Conservation (phyloP, 2,888 invertebrate genomes). For the Dexiosoma caninum region DNA sequence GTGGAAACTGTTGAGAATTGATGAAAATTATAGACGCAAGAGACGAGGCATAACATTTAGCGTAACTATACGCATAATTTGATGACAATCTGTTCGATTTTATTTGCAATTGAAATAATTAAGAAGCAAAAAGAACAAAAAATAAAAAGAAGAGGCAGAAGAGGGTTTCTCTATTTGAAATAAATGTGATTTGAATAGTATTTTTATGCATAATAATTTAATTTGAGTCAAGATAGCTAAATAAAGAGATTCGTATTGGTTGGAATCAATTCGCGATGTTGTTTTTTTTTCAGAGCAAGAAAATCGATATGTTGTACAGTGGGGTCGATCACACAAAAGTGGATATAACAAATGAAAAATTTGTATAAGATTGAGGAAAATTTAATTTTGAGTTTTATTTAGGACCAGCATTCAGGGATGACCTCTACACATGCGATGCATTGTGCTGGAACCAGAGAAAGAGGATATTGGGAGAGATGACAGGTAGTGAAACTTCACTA, state of each 20-base stretch:
- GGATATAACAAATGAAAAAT: too few species aligned
- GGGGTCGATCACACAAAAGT: not conserved
- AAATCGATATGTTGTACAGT: slow-evolving; percentile 2
- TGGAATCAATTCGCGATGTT: slow-evolving; percentile 32
- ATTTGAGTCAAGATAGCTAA: slow-evolving; percentile 10
- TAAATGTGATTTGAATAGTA: slow-evolving; percentile 56
- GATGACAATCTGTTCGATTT: slow-evolving; percentile 64
- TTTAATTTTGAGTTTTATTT: too few species aligned
- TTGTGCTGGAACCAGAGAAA: too few species aligned
- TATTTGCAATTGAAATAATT: slow-evolving; percentile 34
- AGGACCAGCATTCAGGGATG: too few species aligned
- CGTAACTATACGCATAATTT: slow-evolving; percentile 64
- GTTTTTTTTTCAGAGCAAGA: not conserved
- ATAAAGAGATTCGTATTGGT: slow-evolving; percentile 40
- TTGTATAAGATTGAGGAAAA: too few species aligned
- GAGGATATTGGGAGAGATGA: too few species aligned
- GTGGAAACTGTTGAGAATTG: slow-evolving; percentile 42
- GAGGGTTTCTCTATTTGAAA: slow-evolving; percentile 13
- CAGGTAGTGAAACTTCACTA: too few species aligned
- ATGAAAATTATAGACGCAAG: slow-evolving; percentile 38
- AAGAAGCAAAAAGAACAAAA: not conserved
- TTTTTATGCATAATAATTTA: slow-evolving; percentile 48
- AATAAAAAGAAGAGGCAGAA: not conserved
- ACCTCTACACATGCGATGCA: too few species aligned
- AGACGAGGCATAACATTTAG: slow-evolving; percentile 46